Evolutionary conservation across 2,888 invertebrate genomes (phyloP), one percentile per base, ranked within the genome.

Genomic region (Diogma glabrata): DNA sequence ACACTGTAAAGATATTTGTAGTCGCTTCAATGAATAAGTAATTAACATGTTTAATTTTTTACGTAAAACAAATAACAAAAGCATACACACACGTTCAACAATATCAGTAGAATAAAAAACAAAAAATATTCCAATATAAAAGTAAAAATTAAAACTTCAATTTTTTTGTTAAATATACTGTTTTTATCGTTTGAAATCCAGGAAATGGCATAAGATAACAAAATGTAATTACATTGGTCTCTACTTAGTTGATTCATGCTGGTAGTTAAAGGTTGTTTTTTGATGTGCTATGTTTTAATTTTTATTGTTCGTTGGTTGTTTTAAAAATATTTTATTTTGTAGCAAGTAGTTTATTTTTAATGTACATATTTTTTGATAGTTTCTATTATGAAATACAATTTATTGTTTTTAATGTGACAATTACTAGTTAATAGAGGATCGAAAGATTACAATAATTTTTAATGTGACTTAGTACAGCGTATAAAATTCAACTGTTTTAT

Each of bases 131-230:
- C 23, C 23, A 43, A 43, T 43, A 22, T 43, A 43, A 43, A 4
- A 43, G n/a, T 16, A 22, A 43, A 43, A 40, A 22, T 22, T 43
- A 47, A 26, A 47, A 26, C 14, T 47, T 47, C 26, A 26, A 47
- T 47, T 47, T 26, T 17, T 26, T 24, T 47, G 23, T 24, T 22
- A 20, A 43, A 43, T 22, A 43, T 22, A 40, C 20, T 43, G 43
- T 43, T 53, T 51, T 52, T 55, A 58, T 58, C 58, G 55, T 51
- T 46, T 57, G 54, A 57, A 58, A 58, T 58, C 58, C 58, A 58
- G 58, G 58, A 58, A 58, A 58, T 57, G 57, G 56, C 58, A 56
- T 48, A 28, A 55, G 58, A 58, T 58, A 58, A 58, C 56, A 52
- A 53, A 49, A 54, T 53, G 53, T 52, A 58, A 54, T 57, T 56